Base-by-base conservation (phyloP, 2,888 invertebrate species). In the Trypoxylon attenuatum region DNA sequence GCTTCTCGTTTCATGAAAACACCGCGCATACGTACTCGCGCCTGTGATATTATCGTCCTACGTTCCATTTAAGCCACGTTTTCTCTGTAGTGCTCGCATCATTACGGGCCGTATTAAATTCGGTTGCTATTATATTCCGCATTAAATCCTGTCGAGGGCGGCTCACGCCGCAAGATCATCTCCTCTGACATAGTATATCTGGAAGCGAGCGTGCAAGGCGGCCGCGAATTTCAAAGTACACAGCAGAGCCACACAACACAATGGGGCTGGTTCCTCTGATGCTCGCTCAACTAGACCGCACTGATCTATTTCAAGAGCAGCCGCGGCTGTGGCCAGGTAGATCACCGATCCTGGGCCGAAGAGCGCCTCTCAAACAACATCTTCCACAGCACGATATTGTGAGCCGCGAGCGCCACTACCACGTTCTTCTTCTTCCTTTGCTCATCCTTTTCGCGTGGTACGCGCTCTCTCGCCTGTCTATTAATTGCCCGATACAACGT, bases 401-500 rank as follows among this genome's bases (percentile, higher is more conserved):
- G 47, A 58, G 58, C 60, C 54, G 55, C 54, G 66, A 53, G 50
- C 27, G 38, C 46, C 33, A 49, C 42, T 50, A 57, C 27, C 47
- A 29, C n/a, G 45, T 47, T 47, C n/a, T n/a, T n/a, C n/a, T n/a
- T n/a, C n/a, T n/a, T n/a, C n/a, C 27, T 52, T 41, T 19, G 45
- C 52, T 47, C n/a, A n/a, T n/a, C n/a, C n/a, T n/a, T n/a, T n/a
- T n/a, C n/a, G n/a, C n/a, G n/a, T n/a, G n/a, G n/a, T n/a, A n/a
- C 41, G 25, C 18, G 33, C 49, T 27, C 57, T 62, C 33, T 33
- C 33, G n/a, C 65, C 73, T 78, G 76, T 82, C 82, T 83, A 84
- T 84, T 84, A 84, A 84, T 84, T 84, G 84, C 79, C 73, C 78
- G 77, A 79, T 81, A 71, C 80, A 75, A 83, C 84, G 83, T 84